Evolutionary conservation across 2,888 invertebrate species (phyloP), one percentile per base, ranked within the genome.

Genomic region (Zele albiditarsus): DNA sequence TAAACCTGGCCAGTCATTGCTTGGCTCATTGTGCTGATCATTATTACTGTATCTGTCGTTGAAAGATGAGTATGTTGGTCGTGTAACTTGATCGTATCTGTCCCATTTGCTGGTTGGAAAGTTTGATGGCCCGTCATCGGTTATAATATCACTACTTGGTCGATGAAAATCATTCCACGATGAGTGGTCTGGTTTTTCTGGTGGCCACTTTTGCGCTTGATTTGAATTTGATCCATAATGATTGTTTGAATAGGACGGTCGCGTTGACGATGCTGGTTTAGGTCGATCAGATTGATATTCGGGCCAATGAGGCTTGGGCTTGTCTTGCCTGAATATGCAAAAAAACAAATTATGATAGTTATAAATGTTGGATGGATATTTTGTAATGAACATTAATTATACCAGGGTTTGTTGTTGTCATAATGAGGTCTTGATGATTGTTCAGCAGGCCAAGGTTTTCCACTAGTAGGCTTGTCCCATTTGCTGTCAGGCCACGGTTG

Each of bases 61-160:
- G 76, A 75, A 76, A 25, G 71, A 42, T 6, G 77, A 73, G 42
- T 77, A 78, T 3, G 70, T 65, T 42, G 77, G 78, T 38, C 78
- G 75, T n/a, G 75, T 58, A 67, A 73, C 57, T 53, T 74, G 74
- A 69, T 77, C 78, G 65, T 82, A 82, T 77, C 82, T 79, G 73
- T 88, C 86, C 88, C 86, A 89, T 75, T 73, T 79, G 69, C 75
- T 84, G 28, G 82, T 83, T 3, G 92, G 92, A 79, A 92, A 92
- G 81, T 92, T 90, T 0, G 92, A 85, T 0, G 92, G 91, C 69
- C 89, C 86, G 58, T 91, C 91, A 80, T 92, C 92, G 0, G 92
- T 92, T 77, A 92, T 91, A 57, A 91, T 90, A 65, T 91, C 91
- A 75, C 81, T 84, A 73, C 73, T 81, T 0, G 88, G 88, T 28